A percentile compares a stretch with the other conserved stretches of the same genome.
phyloP scores from a whole-genome alignment of 2,797 vertebrate species.

The Yasuhikotakia modesta region DNA sequence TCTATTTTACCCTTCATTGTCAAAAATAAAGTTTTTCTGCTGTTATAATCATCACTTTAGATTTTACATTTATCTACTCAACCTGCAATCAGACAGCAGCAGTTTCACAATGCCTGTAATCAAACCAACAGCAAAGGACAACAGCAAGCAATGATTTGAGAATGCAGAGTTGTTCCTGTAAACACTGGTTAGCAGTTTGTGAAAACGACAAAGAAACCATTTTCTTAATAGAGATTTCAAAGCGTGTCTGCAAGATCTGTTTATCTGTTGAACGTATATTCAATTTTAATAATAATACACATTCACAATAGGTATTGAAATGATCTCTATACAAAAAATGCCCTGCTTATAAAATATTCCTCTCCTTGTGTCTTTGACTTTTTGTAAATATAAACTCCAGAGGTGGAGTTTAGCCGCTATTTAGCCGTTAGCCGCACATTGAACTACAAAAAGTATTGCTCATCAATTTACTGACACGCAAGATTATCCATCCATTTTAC shows the following conservation, averaged over 20 bases:
- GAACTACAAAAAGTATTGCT: conserved; percentile 12
- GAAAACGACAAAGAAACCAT: no score
- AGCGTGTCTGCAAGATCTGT: conserved; percentile 4
- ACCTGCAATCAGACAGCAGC: conserved; percentile 51
- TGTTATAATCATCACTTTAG: conserved; percentile 60
- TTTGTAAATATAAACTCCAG: not conserved
- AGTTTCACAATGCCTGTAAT: conserved; percentile 61
- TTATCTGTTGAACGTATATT: not conserved
- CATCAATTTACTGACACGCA: conserved; percentile 65
- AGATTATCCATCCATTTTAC: conserved; percentile 72
- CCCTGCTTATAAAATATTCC: not conserved
- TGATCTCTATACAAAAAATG: not conserved
- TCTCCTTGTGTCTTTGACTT: conserved; percentile 13
- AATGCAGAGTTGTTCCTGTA: conserved; percentile 14
- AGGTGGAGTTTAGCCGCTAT: not conserved
- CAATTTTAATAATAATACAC: conserved; percentile 18
- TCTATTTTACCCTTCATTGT: conserved; percentile 15
- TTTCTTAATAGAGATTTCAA: not conserved
- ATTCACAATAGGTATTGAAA: conserved; percentile 6
- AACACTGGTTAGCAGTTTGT: not conserved
- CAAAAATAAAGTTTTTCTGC: conserved; percentile 37
- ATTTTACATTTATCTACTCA: conserved; percentile 51
- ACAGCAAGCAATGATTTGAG: conserved; percentile 20
- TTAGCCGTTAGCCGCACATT: not conserved
- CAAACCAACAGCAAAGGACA: conserved; percentile 36